Percentiles rank a stretch among this genome's conserved stretches.
phyloP scores from a whole-genome alignment of 2,113 vertebrate species.

The Ellobius talpinus region DNA sequence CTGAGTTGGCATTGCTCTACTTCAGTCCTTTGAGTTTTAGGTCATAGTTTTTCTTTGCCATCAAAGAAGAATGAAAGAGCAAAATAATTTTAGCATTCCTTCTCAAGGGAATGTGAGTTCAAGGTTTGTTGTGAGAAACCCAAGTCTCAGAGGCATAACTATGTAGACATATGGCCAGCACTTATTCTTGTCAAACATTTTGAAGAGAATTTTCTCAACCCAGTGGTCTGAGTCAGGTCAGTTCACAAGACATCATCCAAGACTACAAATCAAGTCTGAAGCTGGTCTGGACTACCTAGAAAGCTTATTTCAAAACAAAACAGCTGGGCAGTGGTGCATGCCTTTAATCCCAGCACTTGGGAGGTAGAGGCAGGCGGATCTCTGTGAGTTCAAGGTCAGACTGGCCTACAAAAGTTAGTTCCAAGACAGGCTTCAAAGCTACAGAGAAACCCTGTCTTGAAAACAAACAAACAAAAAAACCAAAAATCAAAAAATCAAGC shows the following conservation, averaged over 20 bases:
- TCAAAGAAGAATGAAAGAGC: slow-evolving; percentile 10
- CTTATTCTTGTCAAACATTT: not conserved
- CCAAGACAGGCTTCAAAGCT: no score
- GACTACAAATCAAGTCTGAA: not conserved
- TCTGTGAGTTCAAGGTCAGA: no score
- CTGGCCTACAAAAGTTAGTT: no score
- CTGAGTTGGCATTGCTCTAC: not conserved
- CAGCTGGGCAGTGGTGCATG: no score
- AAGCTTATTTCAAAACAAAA: not conserved
- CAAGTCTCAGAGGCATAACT: not conserved
- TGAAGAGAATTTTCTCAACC: slow-evolving; percentile 1
- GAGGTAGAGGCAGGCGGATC: no score
- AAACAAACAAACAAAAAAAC: not conserved
- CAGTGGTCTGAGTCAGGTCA: not conserved
- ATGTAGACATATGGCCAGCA: not conserved
- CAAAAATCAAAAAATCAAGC: not conserved
- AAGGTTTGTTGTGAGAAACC: not conserved
- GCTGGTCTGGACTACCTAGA: not conserved
- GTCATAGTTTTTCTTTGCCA: slow-evolving; percentile 17
- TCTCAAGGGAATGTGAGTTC: not conserved
- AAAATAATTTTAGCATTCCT: not conserved
- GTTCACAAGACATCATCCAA: not conserved
- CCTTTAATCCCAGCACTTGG: no score
- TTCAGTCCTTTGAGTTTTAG: not conserved
- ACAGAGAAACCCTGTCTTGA: no score